Conservation (phyloP, 2,113 vertebrate genomes). For the Pseudorectes ferrugineus region DNA sequence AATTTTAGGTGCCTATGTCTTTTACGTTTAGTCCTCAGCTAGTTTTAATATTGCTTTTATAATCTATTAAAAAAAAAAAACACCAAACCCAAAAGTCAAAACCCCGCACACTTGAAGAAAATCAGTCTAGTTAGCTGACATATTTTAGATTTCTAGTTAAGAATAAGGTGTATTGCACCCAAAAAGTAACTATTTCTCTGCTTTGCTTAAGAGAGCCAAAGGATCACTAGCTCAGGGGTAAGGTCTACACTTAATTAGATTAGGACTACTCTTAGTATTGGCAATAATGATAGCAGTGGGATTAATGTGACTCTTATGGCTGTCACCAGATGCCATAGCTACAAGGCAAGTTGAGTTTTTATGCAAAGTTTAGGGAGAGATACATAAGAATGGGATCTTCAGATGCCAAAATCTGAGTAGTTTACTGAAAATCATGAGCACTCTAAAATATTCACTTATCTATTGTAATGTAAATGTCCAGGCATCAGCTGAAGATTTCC, state of each 20-base stretch:
- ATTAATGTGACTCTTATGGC: background rate
- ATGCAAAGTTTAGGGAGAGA: background rate
- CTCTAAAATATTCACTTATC: background rate
- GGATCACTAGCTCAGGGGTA: background rate
- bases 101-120: accelerated
- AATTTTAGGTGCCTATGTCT: background rate
- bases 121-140: background rate
- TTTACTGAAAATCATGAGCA: background rate
- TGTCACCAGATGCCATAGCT: background rate
- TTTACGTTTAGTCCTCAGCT: background rate
- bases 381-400: background rate
- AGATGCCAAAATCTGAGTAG: background rate
- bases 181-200: background rate
- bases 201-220: background rate
- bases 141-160: background rate
- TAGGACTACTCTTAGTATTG: background rate
- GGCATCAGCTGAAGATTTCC: background rate
- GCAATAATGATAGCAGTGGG: background rate
- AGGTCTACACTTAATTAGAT: background rate
- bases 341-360: background rate
- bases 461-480: background rate
- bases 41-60: background rate
- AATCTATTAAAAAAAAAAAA: background rate
- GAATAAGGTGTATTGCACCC: background rate
- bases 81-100: background rate